Percentiles rank a stretch among this genome's conserved stretches.
Evolutionary conservation across 2,888 invertebrate species (phyloP).

Genomic region (Campopleginae sp.): DNA sequence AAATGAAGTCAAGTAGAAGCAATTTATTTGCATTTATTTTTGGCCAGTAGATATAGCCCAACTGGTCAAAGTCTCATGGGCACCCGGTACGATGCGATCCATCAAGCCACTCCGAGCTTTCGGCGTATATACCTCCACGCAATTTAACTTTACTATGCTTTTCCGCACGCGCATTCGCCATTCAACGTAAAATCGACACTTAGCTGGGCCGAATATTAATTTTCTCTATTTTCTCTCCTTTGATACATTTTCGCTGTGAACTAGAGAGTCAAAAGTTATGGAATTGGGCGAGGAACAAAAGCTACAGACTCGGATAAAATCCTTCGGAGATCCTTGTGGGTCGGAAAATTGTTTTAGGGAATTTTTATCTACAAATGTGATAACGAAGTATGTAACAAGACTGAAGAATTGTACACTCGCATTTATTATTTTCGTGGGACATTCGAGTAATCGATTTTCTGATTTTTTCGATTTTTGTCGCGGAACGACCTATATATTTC

Average conservation of each 20-base stretch:
- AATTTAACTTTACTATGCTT: slow-evolving; percentile 45
- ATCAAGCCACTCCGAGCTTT: slow-evolving; percentile 71
- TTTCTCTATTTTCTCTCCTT: neutral
- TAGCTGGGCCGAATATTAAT: neutral
- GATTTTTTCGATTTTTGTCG: neutral
- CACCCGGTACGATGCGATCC: slow-evolving; percentile 68
- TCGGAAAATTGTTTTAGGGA: neutral
- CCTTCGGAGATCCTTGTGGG: neutral
- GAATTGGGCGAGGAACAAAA: neutral
- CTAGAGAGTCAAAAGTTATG: neutral
- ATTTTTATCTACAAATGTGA: neutral
- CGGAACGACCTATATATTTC: neutral
- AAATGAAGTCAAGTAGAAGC: slow-evolving; percentile 65
- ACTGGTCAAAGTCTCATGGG: slow-evolving; percentile 57
- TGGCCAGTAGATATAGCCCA: slow-evolving; percentile 34
- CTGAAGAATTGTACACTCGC: neutral
- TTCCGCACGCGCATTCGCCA: neutral
- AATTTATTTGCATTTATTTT: slow-evolving; percentile 75
- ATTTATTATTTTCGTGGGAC: neutral
- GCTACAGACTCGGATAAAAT: neutral
- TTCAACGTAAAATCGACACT: neutral
- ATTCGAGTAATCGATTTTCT: neutral
- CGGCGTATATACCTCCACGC: slow-evolving; percentile 53
- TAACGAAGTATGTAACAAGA: too few relatives aligned
- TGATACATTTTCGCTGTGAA: neutral